A percentile compares a stretch with the other conserved stretches of the same genome.
phyloP scores from a whole-genome alignment of 1,140 invertebrate species.

The Sinella curviseta region DNA sequence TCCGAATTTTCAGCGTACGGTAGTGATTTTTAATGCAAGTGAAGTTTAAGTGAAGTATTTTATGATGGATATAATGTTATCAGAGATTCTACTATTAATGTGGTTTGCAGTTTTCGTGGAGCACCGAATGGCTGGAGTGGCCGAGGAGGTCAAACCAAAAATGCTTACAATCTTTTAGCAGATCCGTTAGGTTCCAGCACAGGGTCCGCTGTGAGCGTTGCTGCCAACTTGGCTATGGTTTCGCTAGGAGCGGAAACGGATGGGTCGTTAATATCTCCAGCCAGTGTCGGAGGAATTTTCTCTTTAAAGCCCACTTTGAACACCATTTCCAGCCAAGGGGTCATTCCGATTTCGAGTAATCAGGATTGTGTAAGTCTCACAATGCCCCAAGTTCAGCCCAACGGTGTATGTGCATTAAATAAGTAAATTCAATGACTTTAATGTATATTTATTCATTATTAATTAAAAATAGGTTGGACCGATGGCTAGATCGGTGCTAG shows the following conservation, averaged over 20 bases:
- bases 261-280: constrained; percentile 30
- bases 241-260: constrained; percentile 39
- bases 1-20: constrained; percentile 33
- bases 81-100: too few relatives aligned
- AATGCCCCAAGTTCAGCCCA: too few relatives aligned
- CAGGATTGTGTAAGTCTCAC: constrained; percentile 33
- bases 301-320: constrained; percentile 31
- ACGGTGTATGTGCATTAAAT: background rate
- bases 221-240: constrained; percentile 29
- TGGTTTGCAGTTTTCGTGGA: constrained; percentile 36
- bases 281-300: background rate
- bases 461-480: constrained; percentile 28
- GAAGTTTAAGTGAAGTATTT: too few relatives aligned
- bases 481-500: constrained; percentile 22
- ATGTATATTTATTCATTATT: background rate
- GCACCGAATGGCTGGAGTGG: constrained; percentile 39
- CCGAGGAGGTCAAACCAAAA: constrained; percentile 31
- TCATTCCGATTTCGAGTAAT: constrained; percentile 27
- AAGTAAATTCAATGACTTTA: background rate
- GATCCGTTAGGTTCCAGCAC: constrained; percentile 26
- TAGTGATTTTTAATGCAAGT: too few relatives aligned
- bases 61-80: too few relatives aligned
- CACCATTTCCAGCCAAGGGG: background rate
- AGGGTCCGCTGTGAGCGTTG: constrained; percentile 29
- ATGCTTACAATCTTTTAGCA: background rate